Conservation (phyloP, 1,140 invertebrate species). For the Drosophila virilis region DNA sequence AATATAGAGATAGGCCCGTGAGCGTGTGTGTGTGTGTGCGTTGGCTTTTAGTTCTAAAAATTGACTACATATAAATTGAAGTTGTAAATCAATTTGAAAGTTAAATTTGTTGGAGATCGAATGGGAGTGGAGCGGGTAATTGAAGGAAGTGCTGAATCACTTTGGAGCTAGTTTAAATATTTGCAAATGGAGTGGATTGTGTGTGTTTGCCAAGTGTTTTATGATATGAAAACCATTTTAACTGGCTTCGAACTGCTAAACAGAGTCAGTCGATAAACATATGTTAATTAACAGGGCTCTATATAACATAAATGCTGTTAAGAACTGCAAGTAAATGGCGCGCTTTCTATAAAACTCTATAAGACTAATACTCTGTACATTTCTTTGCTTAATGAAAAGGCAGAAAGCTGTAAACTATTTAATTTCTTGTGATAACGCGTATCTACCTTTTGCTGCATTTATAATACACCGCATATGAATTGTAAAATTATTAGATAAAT, state of each 20-base stretch:
- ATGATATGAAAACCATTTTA: constrained; percentile 1
- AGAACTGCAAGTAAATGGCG: neutral
- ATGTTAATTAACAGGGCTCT: no score
- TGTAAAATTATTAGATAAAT: neutral
- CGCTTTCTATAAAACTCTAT: no score
- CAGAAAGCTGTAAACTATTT: no score
- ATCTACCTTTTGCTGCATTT: no score
- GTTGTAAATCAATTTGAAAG: constrained; percentile 42
- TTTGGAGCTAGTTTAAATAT: neutral
- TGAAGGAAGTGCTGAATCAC: neutral
- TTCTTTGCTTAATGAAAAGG: no score
- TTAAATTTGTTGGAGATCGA: constrained; percentile 15
- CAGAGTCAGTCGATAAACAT: neutral
- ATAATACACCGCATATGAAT: neutral
- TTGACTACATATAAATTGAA: constrained; percentile 12
- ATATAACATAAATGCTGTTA: neutral
- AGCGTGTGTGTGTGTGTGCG: neutral
- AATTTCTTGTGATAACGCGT: no score
- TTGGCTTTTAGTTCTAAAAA: constrained; percentile 14
- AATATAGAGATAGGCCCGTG: constrained; percentile 36
- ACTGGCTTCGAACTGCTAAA: neutral
- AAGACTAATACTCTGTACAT: no score
- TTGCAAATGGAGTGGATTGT: neutral
- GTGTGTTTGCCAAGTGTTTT: neutral
- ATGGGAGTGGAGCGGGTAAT: neutral